Percentiles rank a stretch among this genome's conserved stretches.
These are phyloP conservation scores for Chloroceryle inda DNA, from an alignment of 2,797 vertebrate species.

Conservation along the genomic window DNA sequence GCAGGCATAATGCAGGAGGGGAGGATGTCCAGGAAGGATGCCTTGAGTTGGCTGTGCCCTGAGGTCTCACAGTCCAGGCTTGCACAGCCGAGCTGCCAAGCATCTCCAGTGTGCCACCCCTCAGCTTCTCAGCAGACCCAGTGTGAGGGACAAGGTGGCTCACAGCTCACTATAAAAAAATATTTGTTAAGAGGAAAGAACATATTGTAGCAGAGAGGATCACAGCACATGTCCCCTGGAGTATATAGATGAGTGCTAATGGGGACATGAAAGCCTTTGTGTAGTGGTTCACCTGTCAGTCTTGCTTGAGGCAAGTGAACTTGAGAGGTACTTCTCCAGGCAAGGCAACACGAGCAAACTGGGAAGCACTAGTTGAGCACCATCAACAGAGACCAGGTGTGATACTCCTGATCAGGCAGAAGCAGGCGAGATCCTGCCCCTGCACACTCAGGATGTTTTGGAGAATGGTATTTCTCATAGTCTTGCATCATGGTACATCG, in stretches of 20 bases:
- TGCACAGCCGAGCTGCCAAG: rapidly evolving
- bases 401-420: not conserved
- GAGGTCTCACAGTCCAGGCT: not conserved
- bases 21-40: not conserved
- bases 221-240: rapidly evolving
- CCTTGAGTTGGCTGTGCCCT: not conserved
- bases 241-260: rapidly evolving
- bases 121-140: not conserved
- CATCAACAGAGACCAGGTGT: not conserved
- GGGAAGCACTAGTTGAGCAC: rapidly evolving
- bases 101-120: not conserved
- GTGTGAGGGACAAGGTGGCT: rapidly evolving
- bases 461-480: rapidly evolving
- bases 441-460: rapidly evolving
- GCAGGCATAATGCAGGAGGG: rapidly evolving
- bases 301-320: not conserved
- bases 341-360: rapidly evolving
- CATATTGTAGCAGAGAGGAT: not conserved
- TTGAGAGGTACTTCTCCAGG: not conserved
- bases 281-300: not conserved
- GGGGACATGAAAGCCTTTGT: not conserved
- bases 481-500: not conserved
- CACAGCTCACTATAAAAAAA: not conserved
- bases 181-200: not conserved
- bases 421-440: not conserved